These are phyloP conservation scores for Progne subis DNA, from an alignment of 2,113 vertebrate species.

Conservation along the genomic window DNA sequence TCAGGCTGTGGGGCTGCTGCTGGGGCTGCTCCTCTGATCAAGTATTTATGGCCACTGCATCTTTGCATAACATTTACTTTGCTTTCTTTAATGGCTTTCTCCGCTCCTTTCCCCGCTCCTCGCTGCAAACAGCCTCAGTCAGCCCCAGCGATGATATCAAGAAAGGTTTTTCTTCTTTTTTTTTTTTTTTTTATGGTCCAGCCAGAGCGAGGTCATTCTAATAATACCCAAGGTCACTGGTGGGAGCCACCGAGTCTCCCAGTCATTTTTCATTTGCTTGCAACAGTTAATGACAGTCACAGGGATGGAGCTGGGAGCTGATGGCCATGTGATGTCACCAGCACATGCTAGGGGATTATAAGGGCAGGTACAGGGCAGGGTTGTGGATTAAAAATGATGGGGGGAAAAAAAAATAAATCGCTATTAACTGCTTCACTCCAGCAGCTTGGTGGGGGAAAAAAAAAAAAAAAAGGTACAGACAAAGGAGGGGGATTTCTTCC, in stretches of 20 bases:
- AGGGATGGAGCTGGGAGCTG: conserved; percentile 80
- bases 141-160: conserved; percentile 81
- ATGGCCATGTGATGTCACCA: conserved; percentile 84
- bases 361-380: conserved; percentile 83
- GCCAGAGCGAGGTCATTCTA: conserved; percentile 87
- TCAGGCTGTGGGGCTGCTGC: conserved; percentile 54
- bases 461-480: background rate
- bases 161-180: conserved; percentile 59
- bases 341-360: conserved; percentile 86
- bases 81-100: conserved; percentile 55
- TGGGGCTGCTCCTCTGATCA: conserved; percentile 69
- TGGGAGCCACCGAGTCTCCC: conserved; percentile 85
- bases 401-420: background rate
- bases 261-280: conserved; percentile 89
- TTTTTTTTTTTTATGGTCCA: conserved; percentile 74
- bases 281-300: conserved; percentile 86
- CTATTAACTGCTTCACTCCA: conserved; percentile 39
- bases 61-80: conserved; percentile 75
- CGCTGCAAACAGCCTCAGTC: background rate
- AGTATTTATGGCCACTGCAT: conserved; percentile 74
- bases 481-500: background rate
- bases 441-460: background rate
- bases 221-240: conserved; percentile 85
- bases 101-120: background rate
- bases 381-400: conserved; percentile 73